Percentiles rank a stretch among this genome's conserved stretches.
Conservation (phyloP, 1,140 invertebrate species). For the Nixonia krombeini region DNA sequence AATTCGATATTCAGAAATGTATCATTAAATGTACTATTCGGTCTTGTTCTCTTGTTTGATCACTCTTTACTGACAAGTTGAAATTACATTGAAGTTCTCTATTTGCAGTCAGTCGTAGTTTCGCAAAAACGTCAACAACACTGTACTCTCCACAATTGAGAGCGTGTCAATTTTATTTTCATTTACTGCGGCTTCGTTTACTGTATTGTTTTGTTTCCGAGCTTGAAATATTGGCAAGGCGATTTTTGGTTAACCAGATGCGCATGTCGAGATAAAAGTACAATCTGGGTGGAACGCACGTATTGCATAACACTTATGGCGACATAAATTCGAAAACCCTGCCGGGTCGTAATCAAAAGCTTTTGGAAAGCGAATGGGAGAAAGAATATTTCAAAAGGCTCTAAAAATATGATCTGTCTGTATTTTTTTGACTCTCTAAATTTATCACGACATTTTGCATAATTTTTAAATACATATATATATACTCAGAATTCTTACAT, state of each 20-base stretch:
- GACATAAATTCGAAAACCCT: conserved; percentile 16
- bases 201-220: background rate
- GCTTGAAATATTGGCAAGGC: conserved; percentile 13
- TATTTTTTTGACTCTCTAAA: background rate
- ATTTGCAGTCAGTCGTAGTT: no score
- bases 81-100: no score
- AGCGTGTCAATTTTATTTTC: no score
- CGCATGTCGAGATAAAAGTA: conserved; percentile 8
- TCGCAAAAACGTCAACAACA: no score
- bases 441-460: background rate
- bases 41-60: no score
- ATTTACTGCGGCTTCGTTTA: no score
- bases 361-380: conserved; percentile 2
- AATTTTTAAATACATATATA: no score
- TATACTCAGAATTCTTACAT: no score
- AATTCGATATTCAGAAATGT: no score
- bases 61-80: no score
- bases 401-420: background rate
- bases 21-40: no score
- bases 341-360: background rate
- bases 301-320: conserved; percentile 16
- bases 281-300: conserved; percentile 11
- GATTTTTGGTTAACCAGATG: conserved; percentile 12
- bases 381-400: conserved; percentile 1
- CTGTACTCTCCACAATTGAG: no score